Evolutionary conservation across 2,888 invertebrate species (phyloP).

Genomic region (Phrixothrix hirtus): DNA sequence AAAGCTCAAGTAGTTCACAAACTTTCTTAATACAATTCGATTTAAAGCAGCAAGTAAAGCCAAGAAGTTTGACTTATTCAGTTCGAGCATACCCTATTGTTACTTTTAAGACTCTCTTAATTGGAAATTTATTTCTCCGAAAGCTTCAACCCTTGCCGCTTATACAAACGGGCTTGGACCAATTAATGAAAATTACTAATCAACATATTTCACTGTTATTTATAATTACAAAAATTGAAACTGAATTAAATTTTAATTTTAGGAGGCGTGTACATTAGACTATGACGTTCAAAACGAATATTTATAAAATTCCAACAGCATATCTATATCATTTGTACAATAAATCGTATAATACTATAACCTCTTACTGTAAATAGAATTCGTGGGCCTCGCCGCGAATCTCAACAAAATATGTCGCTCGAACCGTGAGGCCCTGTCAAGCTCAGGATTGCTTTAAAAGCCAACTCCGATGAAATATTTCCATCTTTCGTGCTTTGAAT

Average conservation of each 20-base stretch:
- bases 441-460: slow-evolving; percentile 41
- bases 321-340: slow-evolving; percentile 38
- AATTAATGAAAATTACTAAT: too few species aligned
- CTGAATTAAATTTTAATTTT: too few species aligned
- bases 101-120: not conserved
- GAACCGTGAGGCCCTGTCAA: slow-evolving; percentile 35
- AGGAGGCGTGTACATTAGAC: too few species aligned
- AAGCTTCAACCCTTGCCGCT: not conserved
- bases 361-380: slow-evolving; percentile 39
- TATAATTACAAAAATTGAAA: too few species aligned
- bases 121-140: slow-evolving; percentile 3
- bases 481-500: slow-evolving; percentile 45
- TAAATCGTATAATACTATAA: slow-evolving; percentile 30
- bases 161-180: not conserved
- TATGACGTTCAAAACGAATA: too few species aligned
- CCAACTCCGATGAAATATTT: slow-evolving; percentile 47
- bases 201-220: too few species aligned
- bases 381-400: slow-evolving; percentile 31
- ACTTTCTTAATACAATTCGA: slow-evolving; percentile 29
- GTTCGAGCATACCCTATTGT: slow-evolving; percentile 1
- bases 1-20: slow-evolving; percentile 24
- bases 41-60: slow-evolving; percentile 19
- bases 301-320: slow-evolving; percentile 26
- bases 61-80: slow-evolving; percentile 12
- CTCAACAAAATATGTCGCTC: slow-evolving; percentile 34